Evolutionary conservation across 2,888 invertebrate genomes (phyloP).

Genomic region (Tetragonisca angustula): DNA sequence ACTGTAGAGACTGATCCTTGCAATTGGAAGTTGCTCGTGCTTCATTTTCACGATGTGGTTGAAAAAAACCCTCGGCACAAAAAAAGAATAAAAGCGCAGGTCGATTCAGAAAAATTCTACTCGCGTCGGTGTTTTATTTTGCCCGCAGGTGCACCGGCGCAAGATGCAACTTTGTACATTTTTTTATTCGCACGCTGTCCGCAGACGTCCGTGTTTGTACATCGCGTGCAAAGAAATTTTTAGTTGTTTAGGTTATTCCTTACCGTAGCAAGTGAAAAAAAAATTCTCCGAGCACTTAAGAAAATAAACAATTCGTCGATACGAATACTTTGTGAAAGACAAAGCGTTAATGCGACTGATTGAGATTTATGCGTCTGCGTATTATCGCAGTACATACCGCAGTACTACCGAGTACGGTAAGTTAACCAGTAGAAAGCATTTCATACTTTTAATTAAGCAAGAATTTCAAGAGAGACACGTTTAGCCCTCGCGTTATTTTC

Average conservation of each 20-base stretch:
- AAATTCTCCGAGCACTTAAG: neutral
- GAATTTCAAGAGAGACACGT: neutral
- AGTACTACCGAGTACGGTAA: neutral
- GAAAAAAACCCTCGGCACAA: neutral
- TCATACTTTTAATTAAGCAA: neutral
- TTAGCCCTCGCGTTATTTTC: neutral
- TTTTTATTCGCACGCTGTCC: neutral
- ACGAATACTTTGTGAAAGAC: neutral
- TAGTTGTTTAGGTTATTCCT: neutral
- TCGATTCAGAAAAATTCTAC: slow-evolving; percentile 1
- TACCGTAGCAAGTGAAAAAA: neutral
- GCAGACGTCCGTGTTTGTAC: neutral
- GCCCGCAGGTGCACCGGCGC: neutral
- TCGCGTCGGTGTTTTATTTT: neutral
- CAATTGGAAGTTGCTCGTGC: slow-evolving; percentile 20
- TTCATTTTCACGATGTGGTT: slow-evolving; percentile 9
- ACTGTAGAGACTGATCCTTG: slow-evolving; percentile 25
- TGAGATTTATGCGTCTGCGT: neutral
- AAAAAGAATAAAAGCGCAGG: neutral
- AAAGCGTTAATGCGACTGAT: neutral
- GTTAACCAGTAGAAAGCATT: neutral
- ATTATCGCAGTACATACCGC: neutral
- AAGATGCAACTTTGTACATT: neutral
- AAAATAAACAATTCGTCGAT: neutral
- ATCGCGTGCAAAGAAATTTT: neutral